Base-by-base conservation (phyloP, 2,797 vertebrate genomes). In the Onychomys leucogaster region DNA sequence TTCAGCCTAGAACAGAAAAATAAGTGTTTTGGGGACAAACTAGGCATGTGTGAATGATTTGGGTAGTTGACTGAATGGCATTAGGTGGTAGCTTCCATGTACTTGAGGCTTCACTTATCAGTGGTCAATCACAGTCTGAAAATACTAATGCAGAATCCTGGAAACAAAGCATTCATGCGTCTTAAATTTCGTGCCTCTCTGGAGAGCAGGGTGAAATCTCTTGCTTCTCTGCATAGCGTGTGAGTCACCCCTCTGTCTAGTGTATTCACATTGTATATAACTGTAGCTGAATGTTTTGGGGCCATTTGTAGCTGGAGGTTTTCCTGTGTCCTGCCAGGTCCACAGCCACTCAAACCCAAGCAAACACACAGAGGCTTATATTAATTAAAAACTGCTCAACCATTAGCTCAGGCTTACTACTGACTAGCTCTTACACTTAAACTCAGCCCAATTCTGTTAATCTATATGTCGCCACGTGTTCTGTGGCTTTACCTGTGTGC, bases 221-320 rank as follows among this genome's bases (percentile, higher is more conserved):
- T 1, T 25, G 13, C 4, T 52, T 3, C 25, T 25, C 21, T 2
- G 17, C 14, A 1, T 10, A 19, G 8, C 2, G 3, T 10, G 23
- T 14, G 63, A 41, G 9, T n/a, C 19, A 17, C 52, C 12, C 17
- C 63, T 13, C 21, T 52, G 32, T 25, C 27, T 65, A 11, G 82
- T 1, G 34, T 13, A 25, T 32, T 67, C 17, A 12, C 37, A 16
- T n/a, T 29, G 16, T 32, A 32, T 81, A 7, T 6, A 14, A 52
- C 52, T 52, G 52, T 52, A 52, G 52, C 52, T 52, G 52, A 52
- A 52, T 52, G 13, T 52, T 14, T 52, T 14, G 52, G 52, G 52
- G 52, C 52, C 52, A 52, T 52, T 52, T 52, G 52, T 52, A 14
- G 52, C 52, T 14, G 52, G 52, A 52, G 52, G 52, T 52, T 52